Evolutionary conservation across 2,888 invertebrate species (phyloP), one percentile per base, ranked within the genome.

Genomic region (Gymnocheta viridis): DNA sequence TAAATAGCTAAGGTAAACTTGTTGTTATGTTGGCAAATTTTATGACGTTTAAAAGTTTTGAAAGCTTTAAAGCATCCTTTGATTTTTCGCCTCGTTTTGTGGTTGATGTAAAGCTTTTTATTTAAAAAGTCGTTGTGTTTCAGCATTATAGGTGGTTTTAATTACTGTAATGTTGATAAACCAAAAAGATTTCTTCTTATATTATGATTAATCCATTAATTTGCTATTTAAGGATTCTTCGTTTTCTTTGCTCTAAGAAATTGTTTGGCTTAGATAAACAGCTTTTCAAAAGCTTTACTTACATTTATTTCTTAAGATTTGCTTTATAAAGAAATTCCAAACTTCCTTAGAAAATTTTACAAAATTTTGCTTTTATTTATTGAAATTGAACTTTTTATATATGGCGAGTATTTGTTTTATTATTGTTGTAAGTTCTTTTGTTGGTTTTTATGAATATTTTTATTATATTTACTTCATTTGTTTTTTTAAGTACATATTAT

Each of bases 341-440:
- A 54, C 56, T 72, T 56, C 69, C 69, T 64, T 70, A 19, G 66
- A 83, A 72, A 73, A 77, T 62, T 73, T 80, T 22, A 19, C 4
- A 49, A 69, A 27, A 27, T 24, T 80, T 69, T 35, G 22, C 56
- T 41, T 49, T 81, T 73, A 38, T 47, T 49, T 32, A 24, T 56
- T 72, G 60, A 58, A 29, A 12, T 44, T 51, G 77, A 82, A 78
- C 10, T 77, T 77, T 79, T 54, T 86, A 72, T 87, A 87, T 88
- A 90, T 90, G 91, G 90, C 90, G 89, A 90, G 90, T 90, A 88
- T 89, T 86, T 86, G 87, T 86, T 88, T 89, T 90, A 87, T 89
- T 90, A 87, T 89, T 89, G 87, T 89, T 86, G 86, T 60, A 44
- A 41, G 58, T 84, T 77, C 12, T 73, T 82, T 70, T 38, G 56